Percentiles rank a stretch among this genome's conserved stretches.
phyloP scores from a whole-genome alignment of 2,797 vertebrate species.

The Cossypha niveicapilla region DNA sequence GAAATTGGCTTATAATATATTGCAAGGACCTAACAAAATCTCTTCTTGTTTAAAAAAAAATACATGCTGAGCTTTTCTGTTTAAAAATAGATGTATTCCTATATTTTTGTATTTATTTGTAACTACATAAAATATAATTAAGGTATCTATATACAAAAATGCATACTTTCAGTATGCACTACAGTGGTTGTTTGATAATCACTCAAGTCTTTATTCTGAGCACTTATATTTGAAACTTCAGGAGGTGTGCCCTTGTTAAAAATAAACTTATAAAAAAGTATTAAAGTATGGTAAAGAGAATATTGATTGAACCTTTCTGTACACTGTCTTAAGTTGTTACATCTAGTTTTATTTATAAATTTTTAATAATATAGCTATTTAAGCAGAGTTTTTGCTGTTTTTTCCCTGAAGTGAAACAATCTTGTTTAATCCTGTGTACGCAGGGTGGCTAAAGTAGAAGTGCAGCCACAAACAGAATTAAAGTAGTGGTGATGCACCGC shows the following conservation, averaged over 20 bases:
- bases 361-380: neutral
- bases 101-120: neutral
- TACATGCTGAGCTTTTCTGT: neutral
- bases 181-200: neutral
- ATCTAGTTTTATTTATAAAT: slow-evolving; percentile 9
- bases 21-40: neutral
- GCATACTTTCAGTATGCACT: neutral
- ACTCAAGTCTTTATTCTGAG: neutral
- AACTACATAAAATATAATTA: neutral
- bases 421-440: neutral
- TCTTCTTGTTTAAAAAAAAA: neutral
- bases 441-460: neutral
- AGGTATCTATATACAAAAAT: neutral
- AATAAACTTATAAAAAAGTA: neutral
- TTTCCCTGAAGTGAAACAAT: neutral
- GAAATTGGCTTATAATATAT: neutral
- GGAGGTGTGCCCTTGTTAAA: neutral
- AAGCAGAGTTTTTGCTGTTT: neutral
- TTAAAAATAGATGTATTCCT: neutral
- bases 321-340: neutral
- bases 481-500: neutral
- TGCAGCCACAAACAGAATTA: slow-evolving; percentile 19
- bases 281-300: neutral
- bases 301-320: neutral
- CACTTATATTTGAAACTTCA: neutral